Evolutionary conservation across 92 coral and sea anemone species (phyloP), one percentile per base, ranked within the genome.

Genomic region (Zoanthus gigantus): DNA sequence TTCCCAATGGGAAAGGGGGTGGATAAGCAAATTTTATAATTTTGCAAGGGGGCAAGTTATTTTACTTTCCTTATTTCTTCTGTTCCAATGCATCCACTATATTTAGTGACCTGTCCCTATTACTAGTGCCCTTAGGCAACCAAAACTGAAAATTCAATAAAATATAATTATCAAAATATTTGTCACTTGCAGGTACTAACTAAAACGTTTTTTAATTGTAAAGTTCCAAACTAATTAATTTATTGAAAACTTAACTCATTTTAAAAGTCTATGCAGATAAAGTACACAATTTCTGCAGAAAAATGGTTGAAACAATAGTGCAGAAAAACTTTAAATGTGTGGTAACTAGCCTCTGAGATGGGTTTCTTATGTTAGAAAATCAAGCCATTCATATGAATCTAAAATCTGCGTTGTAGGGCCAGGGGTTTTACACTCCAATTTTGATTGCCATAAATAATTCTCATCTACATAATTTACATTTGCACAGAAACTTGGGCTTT

Each of bases 171-270:
- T 58, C 66, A 58, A 58, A 58, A 58, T 10, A 58, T 61, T 61
- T 16, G 6, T 61, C 68, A 16, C 68, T 61, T 61, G 30, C 30
- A 61, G 68, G 42, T 61, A 61, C 68, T 61, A 16, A 61, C 68
- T 61, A 61, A 61, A 61, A 61, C 68, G 29, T 61, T 61, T 61
- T 61, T 61, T 61, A 61, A 61, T 61, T 61, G 68, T 61, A 61
- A 4, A 61, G 68, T 61, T 61, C 68, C 68, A 61, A 61, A 61
- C 9, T 17, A 16, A 18, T 61, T 61, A 61, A 4, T 61, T 61
- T 61, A 61, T 61, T 61, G 68, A 61, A 61, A 61, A 16, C 68
- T 61, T 61, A 61, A 61, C 68, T 63, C 69, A 18, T 63, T 63
- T 37, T 37, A 37, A 37, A 37, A n/a, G 69, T 63, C 31, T 63